Percentiles rank a stretch among this genome's conserved stretches.
phyloP scores from a whole-genome alignment of 2,888 invertebrate genomes.

The Eubasilissa splendida region DNA sequence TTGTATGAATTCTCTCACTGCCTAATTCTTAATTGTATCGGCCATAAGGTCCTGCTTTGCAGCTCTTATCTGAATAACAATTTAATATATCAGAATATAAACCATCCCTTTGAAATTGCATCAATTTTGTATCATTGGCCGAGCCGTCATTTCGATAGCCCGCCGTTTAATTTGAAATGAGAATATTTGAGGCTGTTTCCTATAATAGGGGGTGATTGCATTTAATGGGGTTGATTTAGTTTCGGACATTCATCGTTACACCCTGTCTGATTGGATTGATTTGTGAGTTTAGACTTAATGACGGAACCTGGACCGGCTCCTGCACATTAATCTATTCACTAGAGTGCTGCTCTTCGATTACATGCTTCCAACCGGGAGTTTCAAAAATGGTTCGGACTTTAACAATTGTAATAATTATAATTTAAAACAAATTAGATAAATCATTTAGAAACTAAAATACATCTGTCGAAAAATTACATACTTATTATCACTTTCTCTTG shows the following conservation, averaged over 20 bases:
- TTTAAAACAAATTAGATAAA: too few species aligned
- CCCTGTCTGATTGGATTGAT: slow-evolving; percentile 32
- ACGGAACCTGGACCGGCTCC: neutral
- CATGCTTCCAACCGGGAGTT: too few species aligned
- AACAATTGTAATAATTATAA: too few species aligned
- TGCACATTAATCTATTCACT: neutral
- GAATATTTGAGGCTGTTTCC: slow-evolving; percentile 1
- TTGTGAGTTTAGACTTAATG: slow-evolving; percentile 21
- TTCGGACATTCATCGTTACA: slow-evolving; percentile 34
- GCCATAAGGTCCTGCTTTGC: neutral
- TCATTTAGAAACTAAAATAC: too few species aligned
- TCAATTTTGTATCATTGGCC: slow-evolving; percentile 19
- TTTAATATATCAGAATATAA: neutral
- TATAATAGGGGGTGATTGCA: slow-evolving; percentile 23
- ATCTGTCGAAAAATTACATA: too few species aligned
- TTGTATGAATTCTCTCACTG: too few species aligned
- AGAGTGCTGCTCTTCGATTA: neutral
- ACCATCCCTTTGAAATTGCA: slow-evolving; percentile 2
- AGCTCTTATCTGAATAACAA: slow-evolving; percentile 28
- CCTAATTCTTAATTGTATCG: neutral
- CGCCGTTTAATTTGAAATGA: slow-evolving; percentile 13
- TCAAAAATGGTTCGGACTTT: too few species aligned
- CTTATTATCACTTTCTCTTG: too few species aligned
- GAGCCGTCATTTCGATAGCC: neutral
- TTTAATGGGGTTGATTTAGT: slow-evolving; percentile 31